These are phyloP conservation scores for Suricata suricatta DNA, from an alignment of 2,113 vertebrate genomes.

Conservation along the genomic window DNA sequence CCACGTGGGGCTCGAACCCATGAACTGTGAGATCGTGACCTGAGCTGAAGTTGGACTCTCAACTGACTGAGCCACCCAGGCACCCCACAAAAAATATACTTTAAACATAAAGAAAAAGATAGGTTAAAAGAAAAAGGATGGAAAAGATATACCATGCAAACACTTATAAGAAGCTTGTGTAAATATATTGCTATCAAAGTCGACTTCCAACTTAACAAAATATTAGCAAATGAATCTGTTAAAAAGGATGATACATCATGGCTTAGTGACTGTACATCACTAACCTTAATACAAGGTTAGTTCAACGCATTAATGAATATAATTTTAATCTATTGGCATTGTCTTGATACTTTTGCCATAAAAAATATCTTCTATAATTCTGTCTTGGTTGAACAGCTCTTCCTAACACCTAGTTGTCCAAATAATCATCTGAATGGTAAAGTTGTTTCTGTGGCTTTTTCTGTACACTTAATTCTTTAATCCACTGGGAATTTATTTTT, in stretches of 20 bases:
- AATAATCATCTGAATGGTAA: not conserved
- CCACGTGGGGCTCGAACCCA: no score
- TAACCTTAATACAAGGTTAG: not conserved
- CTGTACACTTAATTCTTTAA: not conserved
- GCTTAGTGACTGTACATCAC: no score
- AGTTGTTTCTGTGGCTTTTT: not conserved
- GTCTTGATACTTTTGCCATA: not conserved
- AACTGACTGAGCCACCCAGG: no score
- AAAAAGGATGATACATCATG: not conserved
- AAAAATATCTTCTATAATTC: not conserved
- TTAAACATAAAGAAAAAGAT: not conserved
- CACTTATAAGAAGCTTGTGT: not conserved
- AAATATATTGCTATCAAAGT: not conserved
- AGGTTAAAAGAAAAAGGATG: not conserved
- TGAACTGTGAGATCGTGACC: no score
- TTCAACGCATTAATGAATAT: not conserved
- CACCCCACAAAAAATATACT: not conserved
- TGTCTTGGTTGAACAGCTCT: not conserved
- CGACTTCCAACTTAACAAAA: not conserved
- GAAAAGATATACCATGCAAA: not conserved
- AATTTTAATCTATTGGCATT: not conserved
- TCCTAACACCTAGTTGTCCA: not conserved
- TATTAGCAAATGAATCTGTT: not conserved
- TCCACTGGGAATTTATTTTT: not conserved
- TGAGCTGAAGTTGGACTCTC: no score